Base-by-base conservation (phyloP, 2,888 invertebrate genomes). In the Hirtodrosophila confusa region DNA sequence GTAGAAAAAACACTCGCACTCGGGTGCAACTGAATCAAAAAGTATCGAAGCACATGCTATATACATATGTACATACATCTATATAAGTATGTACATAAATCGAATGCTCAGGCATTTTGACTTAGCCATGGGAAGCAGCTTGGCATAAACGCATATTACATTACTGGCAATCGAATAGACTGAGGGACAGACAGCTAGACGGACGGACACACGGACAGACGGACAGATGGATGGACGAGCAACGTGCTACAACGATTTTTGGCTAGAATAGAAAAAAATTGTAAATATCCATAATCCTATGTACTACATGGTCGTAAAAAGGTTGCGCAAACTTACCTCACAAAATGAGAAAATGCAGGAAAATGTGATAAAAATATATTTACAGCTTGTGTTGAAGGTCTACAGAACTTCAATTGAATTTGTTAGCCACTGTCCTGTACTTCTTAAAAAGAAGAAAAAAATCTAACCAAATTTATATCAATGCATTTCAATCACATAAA, bases 111-210 rank as follows among this genome's bases (percentile, higher is more conserved):
- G 67, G 58, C 64, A 69, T 63, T 73, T 68, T 31, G 54, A 53
- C 44, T 56, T 55, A 49, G 67, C 62, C 72, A 71, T 66, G 67
- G 62, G 48, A 66, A 67, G 70, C 44, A 65, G 72, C 57, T 72
- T 57, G 62, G 44, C 57, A 62, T 76, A 67, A 74, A 58, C 77
- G 74, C 74, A 74, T 76, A 74, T 74, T 74, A 76, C 77, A 74
- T 76, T 74, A 74, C 72, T 55, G 67, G 31, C 65, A 82, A 87
- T 85, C 87, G 67, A 80, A 80, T 77, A 61, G 57, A 69, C 69
- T 27, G 73, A 48, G 44, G 43, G 44, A 51, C 23, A 36, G 60
- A 66, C 60, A 37, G 60, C 48, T 43, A 55, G 56, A 66, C 51
- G 58, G 17, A 48, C 35, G 37, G 68, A 56, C 60, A 56, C 36